Evolutionary conservation across 53 echinoderm and acorn worm species (phyloP).

Genomic region (Echinarachnius parma): DNA sequence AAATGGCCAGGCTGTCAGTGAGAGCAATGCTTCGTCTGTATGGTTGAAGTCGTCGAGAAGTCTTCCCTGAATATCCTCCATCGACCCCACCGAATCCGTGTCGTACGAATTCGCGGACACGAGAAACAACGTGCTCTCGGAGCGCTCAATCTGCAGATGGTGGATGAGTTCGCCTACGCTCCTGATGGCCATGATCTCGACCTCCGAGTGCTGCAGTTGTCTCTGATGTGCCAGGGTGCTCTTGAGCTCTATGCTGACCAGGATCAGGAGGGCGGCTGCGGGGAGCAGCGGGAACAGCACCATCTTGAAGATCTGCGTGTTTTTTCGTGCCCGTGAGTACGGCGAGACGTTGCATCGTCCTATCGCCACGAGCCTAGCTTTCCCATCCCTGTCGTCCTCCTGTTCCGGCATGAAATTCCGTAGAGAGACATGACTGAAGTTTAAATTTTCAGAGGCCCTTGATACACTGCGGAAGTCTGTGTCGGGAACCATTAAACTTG

Average conservation of each 20-base stretch:
- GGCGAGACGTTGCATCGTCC: conserved; percentile 67
- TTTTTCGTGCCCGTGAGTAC: conserved; percentile 59
- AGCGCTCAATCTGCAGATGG: conserved; percentile 42
- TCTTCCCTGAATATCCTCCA: not conserved
- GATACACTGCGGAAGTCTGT: too few species aligned
- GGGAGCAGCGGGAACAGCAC: conserved; percentile 68
- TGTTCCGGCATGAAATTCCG: too few species aligned
- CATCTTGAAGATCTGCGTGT: conserved; percentile 74
- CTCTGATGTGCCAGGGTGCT: not conserved
- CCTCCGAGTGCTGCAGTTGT: not conserved
- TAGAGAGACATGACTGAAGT: not conserved
- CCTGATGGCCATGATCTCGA: conserved; percentile 22
- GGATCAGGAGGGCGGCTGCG: conserved; percentile 59
- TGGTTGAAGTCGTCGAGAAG: not conserved
- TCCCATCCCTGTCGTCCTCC: too few species aligned
- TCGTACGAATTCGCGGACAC: conserved; percentile 13
- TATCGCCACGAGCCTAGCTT: conserved; percentile 37
- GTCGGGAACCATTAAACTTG: too few species aligned
- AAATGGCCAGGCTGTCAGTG: conserved; percentile 26
- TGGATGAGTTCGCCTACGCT: conserved; percentile 49
- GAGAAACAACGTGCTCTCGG: conserved; percentile 16
- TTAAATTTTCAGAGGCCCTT: too few species aligned
- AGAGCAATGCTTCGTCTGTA: conserved; percentile 13
- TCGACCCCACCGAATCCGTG: too few species aligned
- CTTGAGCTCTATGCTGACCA: conserved; percentile 59